Evolutionary conservation across 2,888 invertebrate species (phyloP).

Genomic region (Cloeon dipterum): DNA sequence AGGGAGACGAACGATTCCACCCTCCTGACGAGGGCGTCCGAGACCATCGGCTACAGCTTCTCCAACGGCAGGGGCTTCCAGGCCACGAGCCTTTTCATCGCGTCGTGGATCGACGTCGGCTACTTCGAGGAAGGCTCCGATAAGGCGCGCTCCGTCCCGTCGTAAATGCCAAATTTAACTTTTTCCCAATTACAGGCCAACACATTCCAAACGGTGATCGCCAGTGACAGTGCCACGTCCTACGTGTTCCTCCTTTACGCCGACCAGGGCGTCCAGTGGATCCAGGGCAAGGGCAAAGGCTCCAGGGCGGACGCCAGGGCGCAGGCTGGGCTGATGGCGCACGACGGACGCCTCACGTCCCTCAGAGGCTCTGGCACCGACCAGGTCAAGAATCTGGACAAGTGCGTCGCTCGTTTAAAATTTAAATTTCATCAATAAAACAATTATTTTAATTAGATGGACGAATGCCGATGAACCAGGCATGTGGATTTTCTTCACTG

Average conservation of each 20-base stretch:
- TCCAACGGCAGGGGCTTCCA: slow-evolving; percentile 44
- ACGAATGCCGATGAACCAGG: slow-evolving; percentile 71
- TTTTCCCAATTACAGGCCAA: slow-evolving; percentile 31
- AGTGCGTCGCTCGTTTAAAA: no score
- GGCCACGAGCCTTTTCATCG: slow-evolving; percentile 58
- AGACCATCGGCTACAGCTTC: slow-evolving; percentile 49
- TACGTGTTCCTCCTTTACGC: slow-evolving; percentile 77
- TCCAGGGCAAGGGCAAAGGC: slow-evolving; percentile 44
- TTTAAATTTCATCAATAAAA: no score
- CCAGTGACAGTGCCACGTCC: slow-evolving; percentile 51
- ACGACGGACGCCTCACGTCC: slow-evolving; percentile 50
- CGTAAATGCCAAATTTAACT: neutral
- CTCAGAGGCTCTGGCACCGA: slow-evolving; percentile 83
- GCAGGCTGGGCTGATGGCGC: slow-evolving; percentile 77
- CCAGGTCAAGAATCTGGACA: slow-evolving; percentile 53
- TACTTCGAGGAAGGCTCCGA: slow-evolving; percentile 40
- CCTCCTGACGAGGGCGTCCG: slow-evolving; percentile 28
- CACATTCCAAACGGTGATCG: slow-evolving; percentile 63
- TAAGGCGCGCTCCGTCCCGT: no score
- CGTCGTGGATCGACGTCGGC: slow-evolving; percentile 79
- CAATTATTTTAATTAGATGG: no score
- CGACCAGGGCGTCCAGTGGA: slow-evolving; percentile 76
- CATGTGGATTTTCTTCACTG: slow-evolving; percentile 68
- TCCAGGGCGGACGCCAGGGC: slow-evolving; percentile 71
- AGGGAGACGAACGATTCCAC: slow-evolving; percentile 20